Base-by-base conservation (phyloP, 2,888 invertebrate genomes). In the Drosophila recens region DNA sequence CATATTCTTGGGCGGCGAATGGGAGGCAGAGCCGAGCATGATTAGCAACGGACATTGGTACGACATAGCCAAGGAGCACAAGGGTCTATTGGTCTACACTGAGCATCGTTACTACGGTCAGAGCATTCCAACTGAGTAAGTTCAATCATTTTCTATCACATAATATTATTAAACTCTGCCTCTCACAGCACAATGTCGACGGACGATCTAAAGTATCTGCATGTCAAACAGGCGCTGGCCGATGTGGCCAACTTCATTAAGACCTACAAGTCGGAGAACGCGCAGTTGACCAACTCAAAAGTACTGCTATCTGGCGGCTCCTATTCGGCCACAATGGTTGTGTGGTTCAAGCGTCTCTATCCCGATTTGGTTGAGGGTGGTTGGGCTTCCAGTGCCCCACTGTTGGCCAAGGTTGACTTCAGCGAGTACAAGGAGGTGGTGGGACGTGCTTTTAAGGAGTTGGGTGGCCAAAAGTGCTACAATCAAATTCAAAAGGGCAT, bases 91-190 rank as follows among this genome's bases (percentile, higher is more conserved):
- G 75, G 95, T 96, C 89, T 95, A 95, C 79, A 95, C 97, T 0
- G 97, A 97, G 90, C 97, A 97, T 91, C 94, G 97, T 76, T 97
- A 94, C 91, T 97, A 97, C 89, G 97, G 97, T 1, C 76, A 94
- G 51, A 97, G 96, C 77, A 93, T 93, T 70, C 97, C 97, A 0
- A 95, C 95, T 9, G 75, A 82, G 96, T 97, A 92, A 93, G 94
- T 57, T 9, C 0, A 5, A 0, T 6, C 30, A 11, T 1, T 2
- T 2, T 6, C 11, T n/a, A 8, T 3, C 3, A 4, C 4, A 33
- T 15, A n/a, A 8, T 20, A 15, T 33, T 4, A 38, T n/a, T 17
- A 45, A 17, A 51, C 8, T 30, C 6, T 30, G 1, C 0, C 30
- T 0, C 9, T 27, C 8, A 27, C 33, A 95, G 95, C 0, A 91